Base-by-base conservation (phyloP, 2,888 invertebrate genomes). In the Ochropacha duplaris region DNA sequence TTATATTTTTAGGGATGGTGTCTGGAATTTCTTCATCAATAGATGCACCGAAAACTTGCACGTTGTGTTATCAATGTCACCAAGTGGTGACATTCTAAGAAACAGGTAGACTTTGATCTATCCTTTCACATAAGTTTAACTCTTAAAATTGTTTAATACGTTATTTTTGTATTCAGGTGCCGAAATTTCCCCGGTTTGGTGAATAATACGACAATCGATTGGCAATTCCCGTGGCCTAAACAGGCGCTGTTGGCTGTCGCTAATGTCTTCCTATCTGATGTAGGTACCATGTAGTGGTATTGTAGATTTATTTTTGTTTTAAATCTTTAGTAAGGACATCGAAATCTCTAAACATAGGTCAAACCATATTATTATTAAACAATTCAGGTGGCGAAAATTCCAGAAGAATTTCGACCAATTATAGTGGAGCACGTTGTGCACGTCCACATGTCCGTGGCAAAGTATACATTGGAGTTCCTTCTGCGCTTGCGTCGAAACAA, bases 211-310 rank as follows among this genome's bases (percentile, higher is more conserved):
- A 97, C 96, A 44, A 98, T 98, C 65, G 98, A 98, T 84, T 98
- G 98, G 98, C 95, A 98, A 81, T 98, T 97, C 85, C 96, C 98
- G 0, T 98, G 98, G 98, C 98, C 98, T 0, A 94, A 96, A 66
- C 97, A 98, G 82, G 98, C 98, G 0, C 83, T 98, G 54, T 92
- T 96, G 57, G 97, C 98, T 0, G 98, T 98, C 0, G 98, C 98
- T 0, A 96, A 96, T 58, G 96, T 97, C 1, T 97, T 96, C 76
- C 92, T 98, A 0, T 94, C 96, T 70, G 96, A 98, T 68, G 95
- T 96, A 93, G 86, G 94, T 31, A 19, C 24, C 90, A 28, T 28
- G 8, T 31, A 31, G 2, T 31, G 12, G 12, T 31, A 31, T 12
- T 31, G 12, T 49, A 57, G n/a, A 26, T 34, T n/a, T n/a, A n/a